Conservation (phyloP, 64 coral and sea anemone species). For the Pocillopora damicornis region DNA sequence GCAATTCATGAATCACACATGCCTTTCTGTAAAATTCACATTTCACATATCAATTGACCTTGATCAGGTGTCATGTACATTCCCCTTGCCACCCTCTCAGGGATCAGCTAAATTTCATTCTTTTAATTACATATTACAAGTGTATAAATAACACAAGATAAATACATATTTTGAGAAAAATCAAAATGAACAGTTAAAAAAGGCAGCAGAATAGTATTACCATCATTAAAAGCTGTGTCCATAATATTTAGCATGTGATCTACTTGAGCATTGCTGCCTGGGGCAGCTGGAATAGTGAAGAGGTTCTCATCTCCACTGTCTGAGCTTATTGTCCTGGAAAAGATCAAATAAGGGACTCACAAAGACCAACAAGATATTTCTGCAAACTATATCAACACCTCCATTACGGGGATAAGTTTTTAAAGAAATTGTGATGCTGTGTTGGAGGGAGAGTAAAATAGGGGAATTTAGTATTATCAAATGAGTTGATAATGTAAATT, state of each 20-base stretch:
- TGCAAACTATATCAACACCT: too few species aligned
- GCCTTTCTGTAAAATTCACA: too few species aligned
- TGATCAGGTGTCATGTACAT: too few species aligned
- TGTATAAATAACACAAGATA: too few species aligned
- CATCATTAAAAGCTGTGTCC: constrained; percentile 51
- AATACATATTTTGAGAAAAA: neutral
- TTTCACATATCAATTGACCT: too few species aligned
- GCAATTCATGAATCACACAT: too few species aligned
- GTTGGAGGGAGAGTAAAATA: neutral
- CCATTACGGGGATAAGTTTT: neutral
- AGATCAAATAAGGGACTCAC: neutral
- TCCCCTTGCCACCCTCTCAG: too few species aligned
- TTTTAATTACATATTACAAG: too few species aligned
- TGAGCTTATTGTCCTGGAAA: constrained; percentile 37
- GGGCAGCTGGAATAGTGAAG: constrained; percentile 35
- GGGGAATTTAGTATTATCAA: too few species aligned
- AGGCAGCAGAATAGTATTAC: neutral
- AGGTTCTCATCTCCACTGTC: constrained; percentile 60
- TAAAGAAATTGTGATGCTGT: neutral
- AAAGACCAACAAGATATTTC: too few species aligned
- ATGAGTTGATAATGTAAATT: too few species aligned
- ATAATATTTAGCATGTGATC: constrained; percentile 54
- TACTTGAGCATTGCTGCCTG: constrained; percentile 1
- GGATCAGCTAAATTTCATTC: too few species aligned
- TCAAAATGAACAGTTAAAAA: neutral